A percentile compares a stretch with the other conserved stretches of the same genome.
phyloP scores from a whole-genome alignment of 1,140 invertebrate genomes.

The Lordiphosa mommai region DNA sequence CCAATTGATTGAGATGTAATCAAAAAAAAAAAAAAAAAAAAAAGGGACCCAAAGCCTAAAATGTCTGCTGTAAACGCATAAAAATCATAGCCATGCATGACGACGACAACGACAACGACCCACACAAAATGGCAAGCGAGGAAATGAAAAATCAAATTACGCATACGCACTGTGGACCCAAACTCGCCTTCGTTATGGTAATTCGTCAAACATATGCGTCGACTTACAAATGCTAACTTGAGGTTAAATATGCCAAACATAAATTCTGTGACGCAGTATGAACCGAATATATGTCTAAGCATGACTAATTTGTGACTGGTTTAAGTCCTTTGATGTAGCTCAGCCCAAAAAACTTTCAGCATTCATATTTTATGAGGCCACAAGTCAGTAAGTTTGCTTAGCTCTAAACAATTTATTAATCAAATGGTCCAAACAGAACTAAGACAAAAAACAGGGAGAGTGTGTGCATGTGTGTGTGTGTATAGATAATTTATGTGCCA shows the following conservation, averaged over 20 bases:
- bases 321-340: slow-evolving; percentile 54
- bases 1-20: slow-evolving; percentile 77
- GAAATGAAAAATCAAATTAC: slow-evolving; percentile 56
- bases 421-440: slow-evolving; percentile 48
- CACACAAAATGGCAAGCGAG: slow-evolving; percentile 23
- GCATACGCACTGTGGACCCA: slow-evolving; percentile 51
- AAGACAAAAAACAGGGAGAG: slow-evolving; percentile 16
- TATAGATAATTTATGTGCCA: slow-evolving; percentile 67
- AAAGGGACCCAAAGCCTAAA: slow-evolving; percentile 30
- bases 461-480: slow-evolving; percentile 9
- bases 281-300: slow-evolving; percentile 55
- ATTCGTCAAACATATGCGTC: slow-evolving; percentile 49
- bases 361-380: slow-evolving; percentile 73
- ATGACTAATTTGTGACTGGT: slow-evolving; percentile 68
- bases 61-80: slow-evolving; percentile 46
- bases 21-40: slow-evolving; percentile 48
- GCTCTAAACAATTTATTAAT: slow-evolving; percentile 75
- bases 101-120: too few relatives aligned
- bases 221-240: slow-evolving; percentile 53
- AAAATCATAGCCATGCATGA: slow-evolving; percentile 54
- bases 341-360: slow-evolving; percentile 51
- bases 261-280: slow-evolving; percentile 32
- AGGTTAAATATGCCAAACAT: slow-evolving; percentile 65
- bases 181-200: slow-evolving; percentile 25
- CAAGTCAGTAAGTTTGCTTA: slow-evolving; percentile 64